Conservation (phyloP, 2,888 invertebrate species). For the Temnothorax rugatulus region DNA sequence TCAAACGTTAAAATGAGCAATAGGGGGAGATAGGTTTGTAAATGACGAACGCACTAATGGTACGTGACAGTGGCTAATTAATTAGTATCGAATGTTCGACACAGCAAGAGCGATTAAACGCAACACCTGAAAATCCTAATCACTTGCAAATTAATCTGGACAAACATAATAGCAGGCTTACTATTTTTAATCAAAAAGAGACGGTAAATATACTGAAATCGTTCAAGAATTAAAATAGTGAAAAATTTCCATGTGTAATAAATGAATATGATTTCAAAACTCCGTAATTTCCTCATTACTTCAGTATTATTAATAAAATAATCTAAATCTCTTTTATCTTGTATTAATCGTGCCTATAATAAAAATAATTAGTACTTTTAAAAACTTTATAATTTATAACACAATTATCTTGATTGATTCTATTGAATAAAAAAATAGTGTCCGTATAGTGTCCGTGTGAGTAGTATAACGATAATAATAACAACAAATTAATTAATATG, state of each 20-base stretch:
- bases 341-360: neutral
- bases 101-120: constrained; percentile 72
- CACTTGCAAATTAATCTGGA: constrained; percentile 23
- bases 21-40: constrained; percentile 63
- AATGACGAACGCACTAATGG: constrained; percentile 80
- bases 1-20: neutral
- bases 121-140: constrained; percentile 68
- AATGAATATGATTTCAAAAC: neutral
- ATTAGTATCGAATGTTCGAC: constrained; percentile 80
- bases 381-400: neutral
- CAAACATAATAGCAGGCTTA: neutral
- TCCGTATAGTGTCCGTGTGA: neutral
- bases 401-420: neutral
- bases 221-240: neutral
- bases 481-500: neutral
- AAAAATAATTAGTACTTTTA: neutral
- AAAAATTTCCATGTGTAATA: neutral
- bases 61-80: constrained; percentile 82
- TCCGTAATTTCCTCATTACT: neutral
- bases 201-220: neutral
- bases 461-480: neutral
- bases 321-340: neutral
- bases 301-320: neutral
- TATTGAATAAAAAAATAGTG: neutral
- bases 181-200: neutral